These are phyloP conservation scores for Neofelis nebulosa DNA, from an alignment of 2,113 vertebrate genomes.

Conservation along the genomic window DNA sequence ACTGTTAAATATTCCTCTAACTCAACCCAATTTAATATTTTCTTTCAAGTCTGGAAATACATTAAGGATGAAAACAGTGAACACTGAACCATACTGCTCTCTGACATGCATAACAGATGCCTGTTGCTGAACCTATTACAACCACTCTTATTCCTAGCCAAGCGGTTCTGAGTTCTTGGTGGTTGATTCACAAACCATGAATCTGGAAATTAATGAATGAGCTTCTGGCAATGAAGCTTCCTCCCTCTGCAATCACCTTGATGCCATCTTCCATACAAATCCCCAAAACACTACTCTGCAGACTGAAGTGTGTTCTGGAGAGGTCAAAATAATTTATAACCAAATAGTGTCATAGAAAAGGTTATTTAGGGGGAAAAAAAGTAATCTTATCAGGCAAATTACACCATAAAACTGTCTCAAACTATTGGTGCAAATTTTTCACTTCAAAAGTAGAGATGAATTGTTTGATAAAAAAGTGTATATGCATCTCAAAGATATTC, in stretches of 20 bases:
- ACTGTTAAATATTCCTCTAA: background rate
- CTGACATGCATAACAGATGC: background rate
- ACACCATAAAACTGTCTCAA: background rate
- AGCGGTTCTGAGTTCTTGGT: conserved; percentile 68
- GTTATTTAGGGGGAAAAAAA: background rate
- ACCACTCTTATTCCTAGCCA: background rate
- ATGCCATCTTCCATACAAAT: conserved; percentile 62
- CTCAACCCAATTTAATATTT: background rate
- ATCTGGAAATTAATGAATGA: conserved; percentile 74
- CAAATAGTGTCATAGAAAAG: background rate
- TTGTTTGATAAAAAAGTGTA: background rate
- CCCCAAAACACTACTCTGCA: conserved; percentile 49
- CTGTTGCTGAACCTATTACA: background rate
- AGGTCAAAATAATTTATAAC: conserved; percentile 59
- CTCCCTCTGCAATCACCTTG: conserved; percentile 69
- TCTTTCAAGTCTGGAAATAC: background rate
- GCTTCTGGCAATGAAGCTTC: conserved; percentile 59
- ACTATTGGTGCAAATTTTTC: background rate
- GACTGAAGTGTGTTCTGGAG: background rate
- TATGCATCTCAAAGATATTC: background rate
- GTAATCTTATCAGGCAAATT: conserved; percentile 13
- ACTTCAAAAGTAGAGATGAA: background rate
- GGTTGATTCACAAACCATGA: conserved; percentile 70
- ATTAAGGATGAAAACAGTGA: background rate
- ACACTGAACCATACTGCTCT: background rate